Percentiles rank a stretch among this genome's conserved stretches.
phyloP scores from a whole-genome alignment of 2,113 vertebrate genomes.

The Mesoclemmys tuberculata region DNA sequence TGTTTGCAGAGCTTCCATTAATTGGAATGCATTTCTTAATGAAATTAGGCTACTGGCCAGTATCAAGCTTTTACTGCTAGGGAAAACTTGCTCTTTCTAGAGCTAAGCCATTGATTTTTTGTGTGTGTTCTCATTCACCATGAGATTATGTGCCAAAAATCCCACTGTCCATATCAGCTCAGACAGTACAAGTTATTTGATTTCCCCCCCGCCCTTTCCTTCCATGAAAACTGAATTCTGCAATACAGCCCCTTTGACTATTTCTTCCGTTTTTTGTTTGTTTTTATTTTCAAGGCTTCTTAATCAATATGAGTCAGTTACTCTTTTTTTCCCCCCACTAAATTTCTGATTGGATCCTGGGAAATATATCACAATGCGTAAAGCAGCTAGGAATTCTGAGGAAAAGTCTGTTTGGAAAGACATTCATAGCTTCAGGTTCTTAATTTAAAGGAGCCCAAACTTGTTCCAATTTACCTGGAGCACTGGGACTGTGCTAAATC shows the following conservation, averaged over 20 bases:
- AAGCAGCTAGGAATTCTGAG: not conserved
- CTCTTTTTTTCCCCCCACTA: not conserved
- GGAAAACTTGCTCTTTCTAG: slow-evolving; percentile 73
- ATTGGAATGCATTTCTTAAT: slow-evolving; percentile 73
- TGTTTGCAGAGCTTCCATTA: slow-evolving; percentile 73
- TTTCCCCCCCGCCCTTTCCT: slow-evolving; percentile 26
- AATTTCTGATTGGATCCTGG: not conserved
- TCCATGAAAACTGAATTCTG: slow-evolving; percentile 46
- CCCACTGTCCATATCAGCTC: slow-evolving; percentile 54
- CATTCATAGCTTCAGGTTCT: not conserved
- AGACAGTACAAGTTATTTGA: slow-evolving; percentile 61
- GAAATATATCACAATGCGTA: not conserved
- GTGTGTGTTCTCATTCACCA: slow-evolving; percentile 74
- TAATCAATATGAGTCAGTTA: not conserved
- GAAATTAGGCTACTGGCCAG: slow-evolving; percentile 73
- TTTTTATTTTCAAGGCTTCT: not conserved
- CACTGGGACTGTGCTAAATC: accelerated
- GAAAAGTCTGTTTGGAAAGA: not conserved
- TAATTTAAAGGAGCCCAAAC: not conserved
- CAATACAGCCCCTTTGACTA: not conserved
- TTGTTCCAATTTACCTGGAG: not conserved
- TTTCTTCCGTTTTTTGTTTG: not conserved
- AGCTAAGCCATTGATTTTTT: slow-evolving; percentile 72
- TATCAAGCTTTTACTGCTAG: slow-evolving; percentile 68
- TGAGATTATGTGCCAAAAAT: slow-evolving; percentile 66